Conservation (phyloP, 2,888 invertebrate genomes). For the Diarsia dahlii region DNA sequence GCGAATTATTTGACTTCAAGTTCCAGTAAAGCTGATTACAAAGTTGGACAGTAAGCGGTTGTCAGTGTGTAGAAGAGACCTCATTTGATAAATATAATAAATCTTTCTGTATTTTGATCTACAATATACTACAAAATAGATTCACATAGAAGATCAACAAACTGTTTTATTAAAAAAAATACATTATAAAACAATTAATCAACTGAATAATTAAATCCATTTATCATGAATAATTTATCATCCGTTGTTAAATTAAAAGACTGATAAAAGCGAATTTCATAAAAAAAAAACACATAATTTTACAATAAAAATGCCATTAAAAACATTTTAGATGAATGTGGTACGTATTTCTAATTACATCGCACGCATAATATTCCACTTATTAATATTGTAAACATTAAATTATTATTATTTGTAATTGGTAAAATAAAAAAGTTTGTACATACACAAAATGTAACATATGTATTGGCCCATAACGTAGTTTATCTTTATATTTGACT, state of each 20-base stretch:
- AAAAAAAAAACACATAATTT: constrained; percentile 71
- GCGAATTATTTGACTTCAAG: background rate
- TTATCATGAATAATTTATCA: constrained; percentile 46
- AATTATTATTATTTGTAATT: background rate
- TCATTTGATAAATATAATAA: constrained; percentile 1
- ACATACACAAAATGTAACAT: constrained; percentile 18
- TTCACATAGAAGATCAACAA: constrained; percentile 10
- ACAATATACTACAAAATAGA: background rate
- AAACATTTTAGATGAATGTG: constrained; percentile 12
- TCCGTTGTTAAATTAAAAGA: constrained; percentile 77
- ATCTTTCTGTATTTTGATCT: constrained; percentile 4
- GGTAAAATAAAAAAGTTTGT: constrained; percentile 11
- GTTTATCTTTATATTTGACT: background rate
- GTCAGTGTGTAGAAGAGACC: background rate
- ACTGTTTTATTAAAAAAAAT: constrained; percentile 12
- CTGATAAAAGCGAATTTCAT: constrained; percentile 89
- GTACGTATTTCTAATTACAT: constrained; percentile 16
- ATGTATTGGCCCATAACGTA: background rate
- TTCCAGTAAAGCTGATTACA: background rate
- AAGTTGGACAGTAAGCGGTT: background rate
- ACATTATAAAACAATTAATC: constrained; percentile 24
- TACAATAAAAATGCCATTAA: constrained; percentile 62
- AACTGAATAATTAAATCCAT: constrained; percentile 33
- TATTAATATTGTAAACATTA: constrained; percentile 1
- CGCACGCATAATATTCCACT: constrained; percentile 21